Conservation (phyloP, 2,797 vertebrate genomes). For the Aphelocoma californica region DNA sequence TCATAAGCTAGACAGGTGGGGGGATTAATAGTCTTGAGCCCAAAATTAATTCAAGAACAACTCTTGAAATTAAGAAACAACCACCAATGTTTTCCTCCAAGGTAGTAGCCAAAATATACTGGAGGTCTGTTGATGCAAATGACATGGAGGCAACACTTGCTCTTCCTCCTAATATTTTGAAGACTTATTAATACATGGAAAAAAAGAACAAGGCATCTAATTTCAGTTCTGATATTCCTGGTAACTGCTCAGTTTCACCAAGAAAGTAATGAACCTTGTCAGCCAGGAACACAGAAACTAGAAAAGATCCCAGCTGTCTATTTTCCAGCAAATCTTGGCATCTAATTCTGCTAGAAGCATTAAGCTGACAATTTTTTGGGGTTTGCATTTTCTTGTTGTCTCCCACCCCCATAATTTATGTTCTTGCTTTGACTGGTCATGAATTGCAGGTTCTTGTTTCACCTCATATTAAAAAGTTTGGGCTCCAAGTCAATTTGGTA, state of each 20-base stretch:
- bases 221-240: not conserved
- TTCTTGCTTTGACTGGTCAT: not conserved
- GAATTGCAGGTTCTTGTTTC: not conserved
- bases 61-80: not conserved
- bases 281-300: not conserved
- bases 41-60: not conserved
- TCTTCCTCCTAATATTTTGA: not conserved
- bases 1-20: not conserved
- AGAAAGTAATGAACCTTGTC: not conserved
- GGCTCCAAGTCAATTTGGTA: rapidly evolving
- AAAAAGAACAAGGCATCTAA: not conserved
- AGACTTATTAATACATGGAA: not conserved
- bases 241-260: not conserved
- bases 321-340: not conserved
- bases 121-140: not conserved
- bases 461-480: not conserved
- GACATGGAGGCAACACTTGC: not conserved
- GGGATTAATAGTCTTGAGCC: not conserved
- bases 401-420: not conserved
- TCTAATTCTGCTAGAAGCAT: not conserved
- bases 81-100: not conserved
- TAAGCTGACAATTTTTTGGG: rapidly evolving
- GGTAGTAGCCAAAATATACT: not conserved
- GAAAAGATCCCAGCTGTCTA: not conserved
- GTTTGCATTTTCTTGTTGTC: not conserved